These are phyloP conservation scores for Platycheirus albimanus DNA, from an alignment of 2,888 invertebrate species.

Conservation along the genomic window DNA sequence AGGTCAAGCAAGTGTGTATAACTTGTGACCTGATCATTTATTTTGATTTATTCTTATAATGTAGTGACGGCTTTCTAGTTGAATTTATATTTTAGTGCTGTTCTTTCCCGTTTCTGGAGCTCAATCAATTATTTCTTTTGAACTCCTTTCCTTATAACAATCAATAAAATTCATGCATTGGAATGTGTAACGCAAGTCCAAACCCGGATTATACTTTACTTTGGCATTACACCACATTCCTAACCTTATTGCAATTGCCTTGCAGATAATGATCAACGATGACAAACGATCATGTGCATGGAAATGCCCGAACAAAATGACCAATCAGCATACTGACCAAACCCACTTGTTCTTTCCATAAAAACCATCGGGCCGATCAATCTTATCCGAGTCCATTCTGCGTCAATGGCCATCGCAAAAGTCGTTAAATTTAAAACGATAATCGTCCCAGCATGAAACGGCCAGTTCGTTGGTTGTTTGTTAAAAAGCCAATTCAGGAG, in stretches of 20 bases:
- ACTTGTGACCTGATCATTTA: too few species aligned
- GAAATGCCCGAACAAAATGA: conserved; percentile 18
- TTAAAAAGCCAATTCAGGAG: conserved; percentile 52
- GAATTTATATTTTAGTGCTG: too few species aligned
- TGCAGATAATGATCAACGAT: conserved; percentile 37
- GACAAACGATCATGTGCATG: conserved; percentile 47
- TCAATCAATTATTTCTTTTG: too few species aligned
- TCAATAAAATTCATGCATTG: too few species aligned
- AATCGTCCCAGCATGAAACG: conserved; percentile 24
- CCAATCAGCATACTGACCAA: conserved; percentile 64
- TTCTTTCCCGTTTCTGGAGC: too few species aligned
- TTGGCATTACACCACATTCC: conserved; percentile 23
- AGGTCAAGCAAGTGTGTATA: too few species aligned
- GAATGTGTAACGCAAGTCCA: too few species aligned
- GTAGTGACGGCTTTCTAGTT: too few species aligned
- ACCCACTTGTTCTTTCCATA: conserved; percentile 51
- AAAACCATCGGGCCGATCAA: conserved; percentile 23
- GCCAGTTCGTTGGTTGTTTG: background rate
- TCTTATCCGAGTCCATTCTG: conserved; percentile 40
- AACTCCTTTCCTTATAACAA: too few species aligned
- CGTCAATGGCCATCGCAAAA: conserved; percentile 44
- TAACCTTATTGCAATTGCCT: conserved; percentile 19
- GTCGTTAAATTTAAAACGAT: conserved; percentile 61
- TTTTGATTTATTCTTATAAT: too few species aligned
- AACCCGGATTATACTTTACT: conserved; percentile 8